Percentiles rank a stretch among this genome's conserved stretches.
Conservation (phyloP, 2,797 vertebrate species). For the Semaprochilodus insignis region DNA sequence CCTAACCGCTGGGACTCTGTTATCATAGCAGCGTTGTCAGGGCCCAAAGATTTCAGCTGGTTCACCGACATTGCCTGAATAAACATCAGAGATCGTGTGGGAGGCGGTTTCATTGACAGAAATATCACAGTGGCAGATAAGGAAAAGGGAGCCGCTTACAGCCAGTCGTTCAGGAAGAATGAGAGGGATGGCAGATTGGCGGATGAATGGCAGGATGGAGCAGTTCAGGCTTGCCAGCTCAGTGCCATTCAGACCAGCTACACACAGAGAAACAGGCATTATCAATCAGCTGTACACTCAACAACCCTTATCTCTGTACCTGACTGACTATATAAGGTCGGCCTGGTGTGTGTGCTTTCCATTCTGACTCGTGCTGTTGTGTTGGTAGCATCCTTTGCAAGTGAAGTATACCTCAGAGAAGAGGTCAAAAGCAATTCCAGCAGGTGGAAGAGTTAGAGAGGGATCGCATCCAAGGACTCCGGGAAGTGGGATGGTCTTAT, state of each 20-base stretch:
- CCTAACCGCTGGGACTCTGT: slow-evolving; percentile 63
- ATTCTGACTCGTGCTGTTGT: no score
- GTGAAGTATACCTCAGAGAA: no score
- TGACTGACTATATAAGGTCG: no score
- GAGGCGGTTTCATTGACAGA: background rate
- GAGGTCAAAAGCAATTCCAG: no score
- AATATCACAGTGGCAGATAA: background rate
- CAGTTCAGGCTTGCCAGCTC: slow-evolving; percentile 67
- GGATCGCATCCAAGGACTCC: no score
- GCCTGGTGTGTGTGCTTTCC: no score
- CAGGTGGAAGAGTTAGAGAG: no score
- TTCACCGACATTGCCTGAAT: slow-evolving; percentile 66
- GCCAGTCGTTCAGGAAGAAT: slow-evolving; percentile 63
- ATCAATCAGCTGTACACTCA: background rate
- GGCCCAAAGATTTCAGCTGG: slow-evolving; percentile 72
- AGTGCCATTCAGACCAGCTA: slow-evolving; percentile 67
- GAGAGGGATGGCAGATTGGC: slow-evolving; percentile 57
- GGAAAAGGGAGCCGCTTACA: slow-evolving; percentile 66
- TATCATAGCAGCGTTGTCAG: slow-evolving; percentile 72
- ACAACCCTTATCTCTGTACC: no score
- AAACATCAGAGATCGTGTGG: slow-evolving; percentile 3
- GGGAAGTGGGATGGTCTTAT: no score
- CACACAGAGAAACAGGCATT: slow-evolving; percentile 23
- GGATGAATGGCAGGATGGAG: slow-evolving; percentile 66
- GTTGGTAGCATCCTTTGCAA: no score